These are phyloP conservation scores for Callopanchax toddi DNA, from an alignment of 2,113 vertebrate species.

Conservation along the genomic window DNA sequence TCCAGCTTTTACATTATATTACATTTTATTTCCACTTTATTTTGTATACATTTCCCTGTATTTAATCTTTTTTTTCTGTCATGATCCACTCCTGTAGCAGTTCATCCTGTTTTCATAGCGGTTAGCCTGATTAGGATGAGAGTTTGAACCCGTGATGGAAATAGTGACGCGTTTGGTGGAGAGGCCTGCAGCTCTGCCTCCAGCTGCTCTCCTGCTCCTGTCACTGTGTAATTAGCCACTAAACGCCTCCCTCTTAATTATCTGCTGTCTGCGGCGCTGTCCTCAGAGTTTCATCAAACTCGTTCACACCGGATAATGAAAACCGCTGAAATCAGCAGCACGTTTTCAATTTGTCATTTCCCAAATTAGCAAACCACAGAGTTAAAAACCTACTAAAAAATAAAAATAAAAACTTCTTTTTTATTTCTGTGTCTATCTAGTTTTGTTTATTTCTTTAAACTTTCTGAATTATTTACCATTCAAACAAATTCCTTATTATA, in stretches of 20 bases:
- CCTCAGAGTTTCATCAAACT: conserved; percentile 56
- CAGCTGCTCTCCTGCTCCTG: conserved; percentile 32
- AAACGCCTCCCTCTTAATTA: conserved; percentile 63
- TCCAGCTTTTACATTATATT: too few species aligned
- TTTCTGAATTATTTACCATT: neutral
- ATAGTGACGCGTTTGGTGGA: conserved; percentile 8
- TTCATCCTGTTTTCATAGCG: too few species aligned
- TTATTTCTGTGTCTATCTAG: neutral
- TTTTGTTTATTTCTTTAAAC: neutral
- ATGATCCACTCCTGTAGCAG: too few species aligned
- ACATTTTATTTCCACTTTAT: too few species aligned
- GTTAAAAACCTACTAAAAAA: conserved; percentile 15
- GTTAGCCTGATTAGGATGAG: too few species aligned
- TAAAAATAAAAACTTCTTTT: neutral
- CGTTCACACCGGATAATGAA: conserved; percentile 55
- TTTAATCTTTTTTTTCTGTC: too few species aligned
- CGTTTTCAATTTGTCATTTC: conserved; percentile 48
- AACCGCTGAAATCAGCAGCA: conserved; percentile 58
- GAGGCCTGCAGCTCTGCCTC: conserved; percentile 31
- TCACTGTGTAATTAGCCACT: conserved; percentile 55
- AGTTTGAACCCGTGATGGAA: neutral
- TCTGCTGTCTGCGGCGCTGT: conserved; percentile 51
- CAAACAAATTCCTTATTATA: too few species aligned
- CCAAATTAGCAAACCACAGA: conserved; percentile 27
- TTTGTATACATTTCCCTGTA: too few species aligned